Evolutionary conservation across 2,113 vertebrate genomes (phyloP).

Genomic region (Ailurus styani): DNA sequence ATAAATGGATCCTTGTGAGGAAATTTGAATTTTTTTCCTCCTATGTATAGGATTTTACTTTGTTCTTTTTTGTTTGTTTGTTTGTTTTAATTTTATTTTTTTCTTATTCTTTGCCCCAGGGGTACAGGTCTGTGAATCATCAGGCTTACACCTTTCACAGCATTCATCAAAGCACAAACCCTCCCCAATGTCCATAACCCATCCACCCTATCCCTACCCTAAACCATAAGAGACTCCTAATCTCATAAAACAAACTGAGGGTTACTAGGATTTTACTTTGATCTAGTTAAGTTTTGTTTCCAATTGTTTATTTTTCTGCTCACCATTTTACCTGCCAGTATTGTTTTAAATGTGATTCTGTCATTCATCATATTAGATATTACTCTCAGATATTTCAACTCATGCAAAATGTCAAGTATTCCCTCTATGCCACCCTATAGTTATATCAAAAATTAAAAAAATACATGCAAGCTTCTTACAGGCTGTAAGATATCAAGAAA

Average conservation of each 20-base stretch:
- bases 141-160: no score
- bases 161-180: no score
- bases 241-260: no score
- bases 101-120: no score
- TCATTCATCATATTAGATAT: background rate
- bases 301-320: background rate
- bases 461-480: background rate
- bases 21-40: background rate
- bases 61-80: no score
- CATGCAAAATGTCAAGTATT: background rate
- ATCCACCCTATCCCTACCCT: no score
- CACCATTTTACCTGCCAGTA: background rate
- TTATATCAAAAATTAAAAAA: background rate
- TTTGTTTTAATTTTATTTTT: no score
- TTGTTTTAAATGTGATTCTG: background rate
- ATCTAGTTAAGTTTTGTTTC: background rate
- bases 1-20: background rate
- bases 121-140: no score
- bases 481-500: background rate
- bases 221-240: no score
- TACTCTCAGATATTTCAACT: background rate
- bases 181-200: no score
- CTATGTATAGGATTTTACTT: background rate
- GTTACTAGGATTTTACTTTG: background rate
- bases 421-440: background rate